These are phyloP conservation scores for Apostichopus japonicus DNA, from an alignment of 35 echinoderm and acorn worm species.

Conservation along the genomic window DNA sequence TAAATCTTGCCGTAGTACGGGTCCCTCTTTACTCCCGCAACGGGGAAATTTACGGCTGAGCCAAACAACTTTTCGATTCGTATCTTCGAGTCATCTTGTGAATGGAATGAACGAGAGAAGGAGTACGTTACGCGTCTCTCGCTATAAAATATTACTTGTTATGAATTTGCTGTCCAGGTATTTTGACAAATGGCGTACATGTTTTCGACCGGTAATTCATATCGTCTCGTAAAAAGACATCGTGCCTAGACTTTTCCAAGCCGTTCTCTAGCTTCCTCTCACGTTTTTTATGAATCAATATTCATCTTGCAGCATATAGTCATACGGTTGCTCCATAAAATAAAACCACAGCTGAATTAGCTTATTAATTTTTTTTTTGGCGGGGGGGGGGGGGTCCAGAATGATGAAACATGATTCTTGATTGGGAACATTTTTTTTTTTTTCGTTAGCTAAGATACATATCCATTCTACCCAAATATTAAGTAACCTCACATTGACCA, in stretches of 20 bases:
- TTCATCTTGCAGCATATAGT: no score
- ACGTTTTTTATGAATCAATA: no score
- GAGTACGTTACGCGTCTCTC: not conserved
- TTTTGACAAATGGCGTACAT: slow-evolving; percentile 17
- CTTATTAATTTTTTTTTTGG: no score
- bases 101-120: not conserved
- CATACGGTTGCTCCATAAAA: no score
- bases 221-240: not conserved
- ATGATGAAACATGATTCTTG: no score
- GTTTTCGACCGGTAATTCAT: not conserved
- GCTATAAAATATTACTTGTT: slow-evolving; percentile 5
- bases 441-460: no score
- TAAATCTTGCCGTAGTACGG: not conserved
- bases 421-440: no score
- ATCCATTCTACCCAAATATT: no score
- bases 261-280: no score
- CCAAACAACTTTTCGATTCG: not conserved
- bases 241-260: not conserved
- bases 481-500: no score
- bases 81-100: not conserved
- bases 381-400: no score
- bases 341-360: no score
- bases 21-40: not conserved
- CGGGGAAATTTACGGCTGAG: not conserved
- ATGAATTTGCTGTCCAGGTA: slow-evolving; percentile 37